Conservation (phyloP, 2,888 invertebrate species). For the Drosophila pseudotakahashii region DNA sequence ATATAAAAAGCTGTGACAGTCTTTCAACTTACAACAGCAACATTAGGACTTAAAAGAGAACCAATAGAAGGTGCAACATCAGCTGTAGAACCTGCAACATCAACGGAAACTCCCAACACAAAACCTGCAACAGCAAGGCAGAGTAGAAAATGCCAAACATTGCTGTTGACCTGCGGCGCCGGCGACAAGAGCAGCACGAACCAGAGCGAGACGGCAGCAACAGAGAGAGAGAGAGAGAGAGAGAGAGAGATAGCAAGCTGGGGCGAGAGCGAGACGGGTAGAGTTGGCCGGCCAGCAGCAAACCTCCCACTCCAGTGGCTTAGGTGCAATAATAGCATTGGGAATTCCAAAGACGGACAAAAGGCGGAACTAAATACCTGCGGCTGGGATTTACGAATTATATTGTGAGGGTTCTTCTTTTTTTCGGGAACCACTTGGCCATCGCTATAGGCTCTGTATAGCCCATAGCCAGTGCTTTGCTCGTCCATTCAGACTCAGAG, state of each 20-base stretch:
- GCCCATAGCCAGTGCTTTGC: neutral
- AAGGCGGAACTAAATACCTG: constrained; percentile 80
- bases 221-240: constrained; percentile 10
- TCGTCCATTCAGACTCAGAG: constrained; percentile 9
- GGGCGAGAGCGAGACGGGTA: constrained; percentile 18
- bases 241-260: neutral
- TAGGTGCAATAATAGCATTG: constrained; percentile 80
- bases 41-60: neutral
- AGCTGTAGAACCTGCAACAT: neutral
- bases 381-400: constrained; percentile 79
- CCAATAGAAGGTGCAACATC: neutral
- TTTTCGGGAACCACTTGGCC: constrained; percentile 36
- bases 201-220: constrained; percentile 26
- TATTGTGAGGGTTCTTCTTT: constrained; percentile 44
- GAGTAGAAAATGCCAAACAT: neutral
- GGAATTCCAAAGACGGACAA: constrained; percentile 75
- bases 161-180: constrained; percentile 37
- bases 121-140: neutral
- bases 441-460: neutral
- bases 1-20: neutral
- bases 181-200: constrained; percentile 32
- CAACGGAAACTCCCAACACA: neutral
- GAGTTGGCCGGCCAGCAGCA: constrained; percentile 4
- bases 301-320: constrained; percentile 56
- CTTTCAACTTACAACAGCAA: neutral